Evolutionary conservation across 2,797 vertebrate species (phyloP).

Genomic region (Melanotaenia nigrans): DNA sequence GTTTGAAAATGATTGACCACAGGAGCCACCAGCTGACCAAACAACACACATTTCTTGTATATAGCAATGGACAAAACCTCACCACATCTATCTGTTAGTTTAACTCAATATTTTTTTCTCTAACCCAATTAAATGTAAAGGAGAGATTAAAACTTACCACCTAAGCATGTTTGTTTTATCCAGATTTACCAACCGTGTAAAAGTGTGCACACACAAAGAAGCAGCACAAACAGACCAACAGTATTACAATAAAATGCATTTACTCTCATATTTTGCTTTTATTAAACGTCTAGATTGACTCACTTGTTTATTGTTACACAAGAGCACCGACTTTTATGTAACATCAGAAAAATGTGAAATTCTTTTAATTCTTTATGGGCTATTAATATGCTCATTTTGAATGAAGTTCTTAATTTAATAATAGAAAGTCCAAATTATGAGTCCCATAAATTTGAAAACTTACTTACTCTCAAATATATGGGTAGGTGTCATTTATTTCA

Average conservation of each 20-base stretch:
- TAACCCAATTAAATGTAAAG: too few species aligned
- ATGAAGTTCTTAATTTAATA: background rate
- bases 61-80: too few species aligned
- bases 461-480: background rate
- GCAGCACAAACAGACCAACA: background rate
- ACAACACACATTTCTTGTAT: background rate
- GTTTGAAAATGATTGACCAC: background rate
- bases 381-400: background rate
- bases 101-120: too few species aligned
- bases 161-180: background rate
- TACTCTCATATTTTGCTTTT: background rate
- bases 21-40: background rate
- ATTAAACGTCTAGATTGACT: background rate
- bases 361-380: background rate
- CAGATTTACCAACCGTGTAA: background rate
- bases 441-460: background rate
- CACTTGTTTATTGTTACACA: background rate
- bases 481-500: background rate
- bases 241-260: background rate
- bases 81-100: too few species aligned
- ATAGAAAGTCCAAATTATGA: background rate
- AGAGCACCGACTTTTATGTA: background rate
- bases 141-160: background rate
- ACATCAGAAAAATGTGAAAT: background rate
- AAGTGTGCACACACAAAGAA: background rate